These are phyloP conservation scores for Varecia variegata DNA, from an alignment of 2,797 vertebrate genomes.

Conservation along the genomic window DNA sequence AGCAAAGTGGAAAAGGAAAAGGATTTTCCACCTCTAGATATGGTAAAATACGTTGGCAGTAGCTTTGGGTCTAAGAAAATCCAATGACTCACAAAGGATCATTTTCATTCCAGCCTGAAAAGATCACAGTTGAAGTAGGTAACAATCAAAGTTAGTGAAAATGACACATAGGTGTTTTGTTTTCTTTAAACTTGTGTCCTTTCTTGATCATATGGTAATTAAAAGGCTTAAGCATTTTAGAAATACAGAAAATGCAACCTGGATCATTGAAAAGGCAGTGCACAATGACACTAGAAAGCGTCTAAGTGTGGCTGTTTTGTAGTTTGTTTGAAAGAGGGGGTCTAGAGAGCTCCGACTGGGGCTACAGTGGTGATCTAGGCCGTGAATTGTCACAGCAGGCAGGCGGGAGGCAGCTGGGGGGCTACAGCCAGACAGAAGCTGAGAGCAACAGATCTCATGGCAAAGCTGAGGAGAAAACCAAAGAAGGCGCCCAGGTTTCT, in stretches of 20 bases:
- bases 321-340: background rate
- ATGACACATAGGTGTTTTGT: background rate
- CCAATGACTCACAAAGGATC: background rate
- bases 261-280: background rate
- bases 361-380: background rate
- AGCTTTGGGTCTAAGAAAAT: background rate
- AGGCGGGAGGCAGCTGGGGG: background rate
- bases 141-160: background rate
- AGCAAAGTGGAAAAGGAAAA: background rate
- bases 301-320: background rate
- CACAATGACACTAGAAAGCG: background rate
- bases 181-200: background rate
- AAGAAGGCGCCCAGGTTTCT: background rate
- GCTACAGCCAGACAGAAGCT: background rate
- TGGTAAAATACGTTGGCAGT: slow-evolving; percentile 48
- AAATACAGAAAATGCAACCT: background rate
- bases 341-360: background rate
- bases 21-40: background rate
- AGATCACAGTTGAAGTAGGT: background rate
- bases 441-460: background rate
- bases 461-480: background rate
- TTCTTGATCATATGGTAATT: background rate
- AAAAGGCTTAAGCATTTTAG: background rate
- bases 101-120: background rate
- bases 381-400: background rate